phyloP scores from a whole-genome alignment of 2,888 invertebrate species.

The Caenorhabditis macrosperma region DNA sequence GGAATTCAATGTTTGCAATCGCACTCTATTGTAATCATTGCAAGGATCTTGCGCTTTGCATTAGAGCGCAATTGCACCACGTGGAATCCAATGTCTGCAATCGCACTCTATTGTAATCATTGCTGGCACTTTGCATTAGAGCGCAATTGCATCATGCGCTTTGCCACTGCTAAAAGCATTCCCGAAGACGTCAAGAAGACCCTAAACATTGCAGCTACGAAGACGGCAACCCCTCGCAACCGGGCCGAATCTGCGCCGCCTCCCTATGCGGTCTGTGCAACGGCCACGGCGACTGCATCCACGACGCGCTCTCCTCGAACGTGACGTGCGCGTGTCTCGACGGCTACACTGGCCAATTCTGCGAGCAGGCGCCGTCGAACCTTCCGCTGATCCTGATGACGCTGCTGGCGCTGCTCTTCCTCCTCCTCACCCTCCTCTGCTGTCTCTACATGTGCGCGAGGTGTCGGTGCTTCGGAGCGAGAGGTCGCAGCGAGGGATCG shows the following conservation, averaged over 20 bases:
- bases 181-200: neutral
- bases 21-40: too few relatives aligned
- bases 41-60: too few relatives aligned
- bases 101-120: too few relatives aligned
- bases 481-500: slow-evolving; percentile 57
- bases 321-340: slow-evolving; percentile 76
- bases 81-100: too few relatives aligned
- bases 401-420: slow-evolving; percentile 78
- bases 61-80: too few relatives aligned
- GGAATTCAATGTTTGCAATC: too few relatives aligned
- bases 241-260: slow-evolving; percentile 77
- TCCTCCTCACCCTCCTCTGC: slow-evolving; percentile 77
- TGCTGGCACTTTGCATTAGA: too few relatives aligned
- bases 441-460: slow-evolving; percentile 70
- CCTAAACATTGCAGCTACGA: slow-evolving; percentile 56
- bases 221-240: slow-evolving; percentile 76
- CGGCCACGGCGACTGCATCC: slow-evolving; percentile 79
- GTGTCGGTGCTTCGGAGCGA: slow-evolving; percentile 71
- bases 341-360: slow-evolving; percentile 74
- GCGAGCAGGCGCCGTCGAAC: slow-evolving; percentile 70
- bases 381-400: slow-evolving; percentile 73
- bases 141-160: too few relatives aligned
- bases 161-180: too few relatives aligned
- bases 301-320: slow-evolving; percentile 71
- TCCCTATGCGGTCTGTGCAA: slow-evolving; percentile 75